These are phyloP conservation scores for Semnopithecus entellus DNA, from an alignment of 2,113 vertebrate genomes.

Conservation along the genomic window DNA sequence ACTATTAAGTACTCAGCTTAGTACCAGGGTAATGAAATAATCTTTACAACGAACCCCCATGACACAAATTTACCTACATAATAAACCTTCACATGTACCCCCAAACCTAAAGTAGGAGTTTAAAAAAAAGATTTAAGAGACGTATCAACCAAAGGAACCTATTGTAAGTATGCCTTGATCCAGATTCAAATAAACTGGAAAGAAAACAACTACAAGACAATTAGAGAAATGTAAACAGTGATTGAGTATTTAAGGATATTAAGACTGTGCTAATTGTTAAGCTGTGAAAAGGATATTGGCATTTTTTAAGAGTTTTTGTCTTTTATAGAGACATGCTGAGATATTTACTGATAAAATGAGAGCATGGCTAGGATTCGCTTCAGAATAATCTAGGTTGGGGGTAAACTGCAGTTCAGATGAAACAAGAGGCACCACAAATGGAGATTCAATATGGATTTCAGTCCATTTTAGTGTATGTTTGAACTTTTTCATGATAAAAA, in stretches of 20 bases:
- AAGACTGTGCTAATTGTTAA: neutral
- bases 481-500: neutral
- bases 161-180: neutral
- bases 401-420: neutral
- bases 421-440: neutral
- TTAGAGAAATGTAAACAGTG: neutral
- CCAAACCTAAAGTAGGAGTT: too few species aligned
- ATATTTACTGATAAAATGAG: neutral
- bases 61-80: too few species aligned
- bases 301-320: neutral
- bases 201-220: neutral
- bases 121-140: neutral
- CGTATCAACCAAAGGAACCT: neutral
- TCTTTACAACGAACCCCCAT: too few species aligned
- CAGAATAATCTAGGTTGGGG: neutral
- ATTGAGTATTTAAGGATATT: neutral
- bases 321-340: neutral
- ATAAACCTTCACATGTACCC: too few species aligned
- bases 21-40: too few species aligned
- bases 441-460: neutral
- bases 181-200: neutral
- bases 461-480: neutral
- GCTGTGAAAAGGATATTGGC: neutral
- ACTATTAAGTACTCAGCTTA: too few species aligned
- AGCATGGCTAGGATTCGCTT: neutral